These are phyloP conservation scores for Noctua janthina DNA, from an alignment of 2,888 invertebrate species.

Conservation along the genomic window DNA sequence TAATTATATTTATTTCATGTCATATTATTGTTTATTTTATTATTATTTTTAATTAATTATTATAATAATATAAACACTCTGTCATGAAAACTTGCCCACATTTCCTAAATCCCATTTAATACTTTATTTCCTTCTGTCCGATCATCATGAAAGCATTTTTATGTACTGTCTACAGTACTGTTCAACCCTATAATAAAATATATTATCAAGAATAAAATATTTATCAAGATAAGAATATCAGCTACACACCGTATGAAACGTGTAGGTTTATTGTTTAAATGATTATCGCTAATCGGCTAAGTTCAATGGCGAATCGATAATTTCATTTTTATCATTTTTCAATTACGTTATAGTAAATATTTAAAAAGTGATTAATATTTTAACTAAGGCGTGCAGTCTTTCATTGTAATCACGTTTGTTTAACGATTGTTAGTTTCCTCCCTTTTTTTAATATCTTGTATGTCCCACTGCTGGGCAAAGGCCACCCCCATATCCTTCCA, in stretches of 20 bases:
- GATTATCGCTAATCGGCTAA: slow-evolving; percentile 55
- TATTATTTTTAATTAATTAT: too few species aligned
- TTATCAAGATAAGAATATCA: slow-evolving; percentile 13
- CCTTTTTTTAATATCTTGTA: too few species aligned
- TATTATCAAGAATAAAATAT: background rate
- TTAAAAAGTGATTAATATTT: background rate
- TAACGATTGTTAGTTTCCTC: background rate
- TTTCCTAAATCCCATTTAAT: background rate
- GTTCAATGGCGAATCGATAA: slow-evolving; percentile 56
- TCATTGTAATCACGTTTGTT: background rate
- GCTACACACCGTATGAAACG: slow-evolving; percentile 1
- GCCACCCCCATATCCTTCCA: too few species aligned
- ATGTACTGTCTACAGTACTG: background rate
- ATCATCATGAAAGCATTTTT: slow-evolving; percentile 11
- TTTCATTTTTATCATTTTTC: slow-evolving; percentile 11
- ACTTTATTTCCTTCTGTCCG: background rate
- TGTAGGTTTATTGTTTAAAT: background rate
- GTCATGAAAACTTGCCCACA: background rate
- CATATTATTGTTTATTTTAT: too few species aligned
- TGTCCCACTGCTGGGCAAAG: too few species aligned
- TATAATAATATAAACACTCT: too few species aligned
- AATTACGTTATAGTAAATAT: slow-evolving; percentile 17
- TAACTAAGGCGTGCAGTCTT: background rate
- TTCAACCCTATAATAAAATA: background rate
- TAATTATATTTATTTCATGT: too few species aligned